Percentiles rank a stretch among this genome's conserved stretches.
phyloP scores from a whole-genome alignment of 1,140 invertebrate genomes.

The Ceratina australensis region DNA sequence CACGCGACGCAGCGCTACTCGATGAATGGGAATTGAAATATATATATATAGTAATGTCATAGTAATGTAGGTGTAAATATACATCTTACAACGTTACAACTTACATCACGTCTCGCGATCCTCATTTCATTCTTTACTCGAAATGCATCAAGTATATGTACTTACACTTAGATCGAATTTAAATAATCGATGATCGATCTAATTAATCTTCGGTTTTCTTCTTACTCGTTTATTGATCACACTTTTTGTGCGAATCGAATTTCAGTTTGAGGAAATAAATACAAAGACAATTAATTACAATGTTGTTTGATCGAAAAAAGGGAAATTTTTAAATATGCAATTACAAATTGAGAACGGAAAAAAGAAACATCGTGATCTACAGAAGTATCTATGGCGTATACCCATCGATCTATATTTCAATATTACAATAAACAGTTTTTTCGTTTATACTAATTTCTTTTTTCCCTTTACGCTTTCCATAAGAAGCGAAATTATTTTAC shows the following conservation, averaged over 20 bases:
- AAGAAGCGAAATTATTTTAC: conserved; percentile 25
- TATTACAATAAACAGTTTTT: conserved; percentile 42
- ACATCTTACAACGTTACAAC: too few species aligned
- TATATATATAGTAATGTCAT: too few species aligned
- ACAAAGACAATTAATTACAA: conserved; percentile 26
- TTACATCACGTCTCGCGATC: too few species aligned
- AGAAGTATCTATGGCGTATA: conserved; percentile 15
- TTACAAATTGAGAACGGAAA: conserved; percentile 22
- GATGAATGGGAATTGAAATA: too few species aligned
- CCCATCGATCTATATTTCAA: conserved; percentile 37
- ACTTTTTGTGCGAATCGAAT: conserved; percentile 43
- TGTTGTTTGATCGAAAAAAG: conserved; percentile 10
- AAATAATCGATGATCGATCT: background rate
- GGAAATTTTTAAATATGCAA: conserved; percentile 36
- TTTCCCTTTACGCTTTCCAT: conserved; percentile 2
- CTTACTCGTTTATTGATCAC: conserved; percentile 21
- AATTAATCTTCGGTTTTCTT: background rate
- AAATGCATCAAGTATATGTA: too few species aligned
- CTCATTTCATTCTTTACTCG: too few species aligned
- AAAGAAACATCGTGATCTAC: background rate
- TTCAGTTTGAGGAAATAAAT: conserved; percentile 36
- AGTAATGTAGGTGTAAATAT: too few species aligned
- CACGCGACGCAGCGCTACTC: too few species aligned
- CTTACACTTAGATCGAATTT: too few species aligned
- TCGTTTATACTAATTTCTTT: background rate